These are phyloP conservation scores for Acipenser ruthenus DNA, from an alignment of 2,797 vertebrate genomes.

Conservation along the genomic window DNA sequence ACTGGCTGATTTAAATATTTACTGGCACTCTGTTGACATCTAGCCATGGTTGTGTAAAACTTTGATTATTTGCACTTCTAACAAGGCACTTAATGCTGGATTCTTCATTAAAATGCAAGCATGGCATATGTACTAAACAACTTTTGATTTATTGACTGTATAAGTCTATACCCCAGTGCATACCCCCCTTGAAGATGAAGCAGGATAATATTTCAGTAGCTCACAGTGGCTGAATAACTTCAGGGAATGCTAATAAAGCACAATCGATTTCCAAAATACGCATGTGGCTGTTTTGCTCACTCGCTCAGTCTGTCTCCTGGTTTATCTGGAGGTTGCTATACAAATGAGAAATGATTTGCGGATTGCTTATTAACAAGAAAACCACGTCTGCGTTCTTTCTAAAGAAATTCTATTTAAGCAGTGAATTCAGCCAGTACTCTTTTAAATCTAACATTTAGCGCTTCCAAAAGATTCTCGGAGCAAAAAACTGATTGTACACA, in stretches of 20 bases:
- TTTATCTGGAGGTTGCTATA: background rate
- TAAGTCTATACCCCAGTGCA: conserved; percentile 41
- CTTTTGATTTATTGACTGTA: conserved; percentile 53
- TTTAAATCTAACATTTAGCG: background rate
- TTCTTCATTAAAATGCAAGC: conserved; percentile 40
- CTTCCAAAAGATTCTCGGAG: no score
- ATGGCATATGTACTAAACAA: conserved; percentile 38
- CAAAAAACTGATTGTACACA: no score
- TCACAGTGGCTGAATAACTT: conserved; percentile 34
- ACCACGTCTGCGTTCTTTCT: background rate
- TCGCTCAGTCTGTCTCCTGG: background rate
- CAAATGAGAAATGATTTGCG: conserved; percentile 13
- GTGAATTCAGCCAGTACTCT: background rate
- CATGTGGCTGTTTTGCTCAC: background rate
- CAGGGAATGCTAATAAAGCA: conserved; percentile 51
- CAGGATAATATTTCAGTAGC: conserved; percentile 47
- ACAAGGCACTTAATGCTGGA: conserved; percentile 7
- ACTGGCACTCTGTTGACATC: no score
- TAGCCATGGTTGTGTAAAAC: no score
- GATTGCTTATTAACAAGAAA: conserved; percentile 52
- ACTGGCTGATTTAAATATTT: no score
- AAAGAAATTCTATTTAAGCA: background rate
- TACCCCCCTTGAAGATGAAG: conserved; percentile 28
- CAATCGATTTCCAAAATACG: conserved; percentile 49
- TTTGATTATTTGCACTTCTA: no score